Percentiles rank a stretch among this genome's conserved stretches.
Conservation (phyloP, 37 sponge, comb jelly and placozoan genomes). For the Aplysina aerophoba region DNA sequence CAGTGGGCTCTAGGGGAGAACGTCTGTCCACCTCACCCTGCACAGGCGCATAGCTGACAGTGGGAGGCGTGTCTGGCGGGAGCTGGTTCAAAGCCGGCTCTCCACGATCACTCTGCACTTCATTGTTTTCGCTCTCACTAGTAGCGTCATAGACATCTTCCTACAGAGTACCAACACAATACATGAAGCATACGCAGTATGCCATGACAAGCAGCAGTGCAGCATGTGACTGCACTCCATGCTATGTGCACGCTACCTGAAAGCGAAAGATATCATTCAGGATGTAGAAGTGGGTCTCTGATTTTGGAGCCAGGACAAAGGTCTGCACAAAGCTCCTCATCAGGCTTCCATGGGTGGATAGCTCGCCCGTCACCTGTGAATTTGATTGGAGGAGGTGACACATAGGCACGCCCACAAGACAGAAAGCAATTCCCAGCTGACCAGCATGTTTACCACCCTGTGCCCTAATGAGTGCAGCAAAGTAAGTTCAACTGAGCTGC, state of each 20-base stretch:
- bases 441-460: too few species aligned
- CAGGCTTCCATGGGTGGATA: slow-evolving; percentile 82
- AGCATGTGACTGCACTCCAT: too few species aligned
- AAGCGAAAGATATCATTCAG: slow-evolving; percentile 97
- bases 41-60: background rate
- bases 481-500: too few species aligned
- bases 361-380: slow-evolving; percentile 92
- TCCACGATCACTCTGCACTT: slow-evolving; percentile 35
- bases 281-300: slow-evolving; percentile 76
- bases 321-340: slow-evolving; percentile 97
- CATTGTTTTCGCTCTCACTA: slow-evolving; percentile 80
- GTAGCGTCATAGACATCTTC: slow-evolving; percentile 68
- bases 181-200: background rate
- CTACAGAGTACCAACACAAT: background rate
- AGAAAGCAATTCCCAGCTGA: too few species aligned
- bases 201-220: background rate
- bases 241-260: slow-evolving; percentile 42
- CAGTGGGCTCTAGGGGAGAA: background rate
- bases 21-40: slow-evolving; percentile 10
- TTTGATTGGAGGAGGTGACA: background rate
- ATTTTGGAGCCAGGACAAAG: slow-evolving; percentile 88
- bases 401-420: background rate
- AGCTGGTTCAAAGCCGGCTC: background rate
- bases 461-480: too few species aligned
- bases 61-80: background rate